phyloP scores from a whole-genome alignment of 2,888 invertebrate species.

The Philopedon plagiatum region DNA sequence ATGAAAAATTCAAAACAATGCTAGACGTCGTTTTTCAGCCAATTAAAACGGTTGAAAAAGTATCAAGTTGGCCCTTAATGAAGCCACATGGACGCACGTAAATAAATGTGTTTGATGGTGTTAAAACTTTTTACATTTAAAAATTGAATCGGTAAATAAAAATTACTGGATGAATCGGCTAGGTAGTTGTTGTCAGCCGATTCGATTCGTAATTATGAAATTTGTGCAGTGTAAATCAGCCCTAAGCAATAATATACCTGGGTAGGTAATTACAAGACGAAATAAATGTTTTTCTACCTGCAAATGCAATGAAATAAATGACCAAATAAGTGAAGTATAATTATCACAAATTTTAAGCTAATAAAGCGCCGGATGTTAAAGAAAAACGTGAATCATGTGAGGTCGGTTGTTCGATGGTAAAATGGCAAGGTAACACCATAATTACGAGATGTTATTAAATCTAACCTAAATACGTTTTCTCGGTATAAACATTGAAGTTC shows the following conservation, averaged over 20 bases:
- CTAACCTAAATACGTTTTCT: slow-evolving; percentile 45
- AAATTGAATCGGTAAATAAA: no score
- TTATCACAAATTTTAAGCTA: slow-evolving; percentile 11
- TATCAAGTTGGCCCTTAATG: no score
- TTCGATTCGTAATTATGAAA: no score
- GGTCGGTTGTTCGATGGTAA: slow-evolving; percentile 19
- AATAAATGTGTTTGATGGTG: no score
- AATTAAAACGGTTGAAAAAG: no score
- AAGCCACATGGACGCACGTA: no score
- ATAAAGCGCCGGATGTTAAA: slow-evolving; percentile 17
- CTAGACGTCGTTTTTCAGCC: no score
- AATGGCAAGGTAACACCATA: slow-evolving; percentile 35
- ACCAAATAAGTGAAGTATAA: neutral
- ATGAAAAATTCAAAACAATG: no score
- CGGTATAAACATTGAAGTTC: slow-evolving; percentile 32
- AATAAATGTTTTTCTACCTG: neutral
- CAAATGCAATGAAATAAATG: slow-evolving; percentile 5
- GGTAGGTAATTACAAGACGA: no score
- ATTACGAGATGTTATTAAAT: slow-evolving; percentile 40
- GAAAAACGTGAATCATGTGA: slow-evolving; percentile 18
- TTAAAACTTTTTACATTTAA: no score
- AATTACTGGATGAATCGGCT: no score
- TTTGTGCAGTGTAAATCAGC: neutral
- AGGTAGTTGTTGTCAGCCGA: no score
- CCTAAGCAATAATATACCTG: slow-evolving; percentile 2